Evolutionary conservation across 2,888 invertebrate species (phyloP).

Genomic region (Gymnoscelis rufifasciata): DNA sequence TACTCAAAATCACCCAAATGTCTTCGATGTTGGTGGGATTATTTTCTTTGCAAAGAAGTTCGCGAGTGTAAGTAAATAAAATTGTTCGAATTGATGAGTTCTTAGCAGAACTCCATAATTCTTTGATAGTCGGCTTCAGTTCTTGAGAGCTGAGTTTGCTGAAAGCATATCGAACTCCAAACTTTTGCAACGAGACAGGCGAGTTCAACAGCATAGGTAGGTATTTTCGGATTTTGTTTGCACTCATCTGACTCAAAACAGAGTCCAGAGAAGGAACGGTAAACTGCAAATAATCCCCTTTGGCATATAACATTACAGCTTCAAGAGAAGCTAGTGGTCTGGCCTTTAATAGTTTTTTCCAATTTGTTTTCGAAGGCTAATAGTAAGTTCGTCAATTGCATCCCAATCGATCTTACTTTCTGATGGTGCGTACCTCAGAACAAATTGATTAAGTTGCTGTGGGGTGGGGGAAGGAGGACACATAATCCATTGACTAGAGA

Average conservation of each 20-base stretch:
- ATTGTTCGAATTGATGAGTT: conserved; percentile 43
- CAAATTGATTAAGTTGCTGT: conserved; percentile 37
- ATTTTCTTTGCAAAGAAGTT: conserved; percentile 38
- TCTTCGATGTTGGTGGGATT: conserved; percentile 29
- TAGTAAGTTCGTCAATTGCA: conserved; percentile 37
- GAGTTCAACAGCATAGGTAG: conserved; percentile 41
- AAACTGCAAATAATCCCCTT: conserved; percentile 59
- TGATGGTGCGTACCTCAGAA: conserved; percentile 44
- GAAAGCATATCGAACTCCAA: conserved; percentile 42
- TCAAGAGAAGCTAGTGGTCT: conserved; percentile 48
- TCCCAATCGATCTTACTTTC: conserved; percentile 50
- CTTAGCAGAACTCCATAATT: conserved; percentile 45
- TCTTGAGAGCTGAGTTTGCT: conserved; percentile 39
- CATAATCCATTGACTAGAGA: conserved; percentile 42
- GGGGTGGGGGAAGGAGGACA: conserved; percentile 37
- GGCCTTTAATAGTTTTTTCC: conserved; percentile 50
- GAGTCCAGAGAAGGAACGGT: conserved; percentile 52
- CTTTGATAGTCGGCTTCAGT: conserved; percentile 34
- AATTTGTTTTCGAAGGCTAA: conserved; percentile 49
- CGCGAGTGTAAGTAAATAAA: conserved; percentile 40
- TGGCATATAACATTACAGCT: conserved; percentile 48
- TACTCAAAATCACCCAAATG: conserved; percentile 41
- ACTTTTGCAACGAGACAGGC: conserved; percentile 51
- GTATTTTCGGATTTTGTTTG: conserved; percentile 31
- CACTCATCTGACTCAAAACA: conserved; percentile 45